Evolutionary conservation across 2,113 vertebrate genomes (phyloP).

Genomic region (Oreocharis arfaki): DNA sequence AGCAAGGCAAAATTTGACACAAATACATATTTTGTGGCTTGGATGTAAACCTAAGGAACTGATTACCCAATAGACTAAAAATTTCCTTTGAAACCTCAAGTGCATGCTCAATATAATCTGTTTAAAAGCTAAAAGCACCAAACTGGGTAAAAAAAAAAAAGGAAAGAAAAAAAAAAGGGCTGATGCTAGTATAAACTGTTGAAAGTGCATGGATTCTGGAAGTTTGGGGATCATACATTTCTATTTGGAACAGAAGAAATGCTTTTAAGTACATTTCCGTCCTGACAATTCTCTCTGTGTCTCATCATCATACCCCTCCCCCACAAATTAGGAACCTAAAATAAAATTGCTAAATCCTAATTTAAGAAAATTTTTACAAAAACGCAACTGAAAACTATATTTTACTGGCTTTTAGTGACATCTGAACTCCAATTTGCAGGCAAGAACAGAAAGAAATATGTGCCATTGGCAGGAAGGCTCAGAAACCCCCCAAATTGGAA

Average conservation of each 20-base stretch:
- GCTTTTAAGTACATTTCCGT: neutral
- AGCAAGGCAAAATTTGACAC: conserved; percentile 42
- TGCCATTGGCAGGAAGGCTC: neutral
- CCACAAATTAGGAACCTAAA: neutral
- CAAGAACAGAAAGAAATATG: neutral
- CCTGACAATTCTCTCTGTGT: neutral
- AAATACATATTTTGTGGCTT: conserved; percentile 57
- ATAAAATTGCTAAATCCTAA: neutral
- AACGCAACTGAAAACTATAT: neutral
- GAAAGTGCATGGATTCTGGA: neutral
- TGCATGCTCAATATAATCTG: neutral
- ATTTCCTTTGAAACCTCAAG: conserved; percentile 45
- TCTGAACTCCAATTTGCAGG: neutral
- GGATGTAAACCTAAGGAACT: conserved; percentile 24
- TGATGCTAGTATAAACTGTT: neutral
- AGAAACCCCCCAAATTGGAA: neutral
- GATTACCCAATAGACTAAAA: conserved; percentile 44
- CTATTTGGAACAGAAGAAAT: neutral
- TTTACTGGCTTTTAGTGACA: neutral
- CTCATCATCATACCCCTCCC: fast-evolving
- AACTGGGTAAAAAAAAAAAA: neutral
- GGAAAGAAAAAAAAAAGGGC: neutral
- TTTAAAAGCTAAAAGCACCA: neutral
- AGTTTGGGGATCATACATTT: neutral
- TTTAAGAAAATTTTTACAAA: neutral